phyloP scores from a whole-genome alignment of 2,797 vertebrate species.

The Poecilia wingei region DNA sequence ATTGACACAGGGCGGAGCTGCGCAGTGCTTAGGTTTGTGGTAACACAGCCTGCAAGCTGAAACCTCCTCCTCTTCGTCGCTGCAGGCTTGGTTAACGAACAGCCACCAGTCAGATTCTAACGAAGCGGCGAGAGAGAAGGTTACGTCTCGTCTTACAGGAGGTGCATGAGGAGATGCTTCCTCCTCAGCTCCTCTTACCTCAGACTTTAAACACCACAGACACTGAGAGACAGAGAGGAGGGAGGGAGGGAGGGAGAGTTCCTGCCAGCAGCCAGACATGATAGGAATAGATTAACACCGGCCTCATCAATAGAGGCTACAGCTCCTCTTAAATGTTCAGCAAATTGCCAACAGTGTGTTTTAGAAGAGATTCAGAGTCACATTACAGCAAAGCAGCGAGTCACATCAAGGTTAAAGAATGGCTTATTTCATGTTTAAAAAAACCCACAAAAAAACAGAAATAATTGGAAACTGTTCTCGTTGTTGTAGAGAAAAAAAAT shows the following conservation, averaged over 20 bases:
- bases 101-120: constrained; percentile 39
- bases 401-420: constrained; percentile 2
- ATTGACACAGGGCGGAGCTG: constrained; percentile 54
- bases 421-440: neutral
- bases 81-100: constrained; percentile 35
- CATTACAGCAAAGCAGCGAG: neutral
- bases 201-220: constrained; percentile 37
- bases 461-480: neutral
- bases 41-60: constrained; percentile 20
- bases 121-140: neutral
- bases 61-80: constrained; percentile 27
- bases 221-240: constrained; percentile 3
- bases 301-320: constrained; percentile 3
- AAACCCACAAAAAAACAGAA: neutral
- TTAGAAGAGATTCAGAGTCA: neutral
- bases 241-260: neutral
- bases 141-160: constrained; percentile 57
- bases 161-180: constrained; percentile 52
- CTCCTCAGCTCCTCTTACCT: constrained; percentile 53
- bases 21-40: constrained; percentile 14
- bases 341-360: neutral
- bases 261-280: neutral
- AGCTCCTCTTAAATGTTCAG: constrained; percentile 11
- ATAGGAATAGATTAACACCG: constrained; percentile 14
- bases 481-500: neutral